Percentiles rank a stretch among this genome's conserved stretches.
These are phyloP conservation scores for Cataglyphis livida DNA, from an alignment of 2,888 invertebrate genomes.

Conservation along the genomic window DNA sequence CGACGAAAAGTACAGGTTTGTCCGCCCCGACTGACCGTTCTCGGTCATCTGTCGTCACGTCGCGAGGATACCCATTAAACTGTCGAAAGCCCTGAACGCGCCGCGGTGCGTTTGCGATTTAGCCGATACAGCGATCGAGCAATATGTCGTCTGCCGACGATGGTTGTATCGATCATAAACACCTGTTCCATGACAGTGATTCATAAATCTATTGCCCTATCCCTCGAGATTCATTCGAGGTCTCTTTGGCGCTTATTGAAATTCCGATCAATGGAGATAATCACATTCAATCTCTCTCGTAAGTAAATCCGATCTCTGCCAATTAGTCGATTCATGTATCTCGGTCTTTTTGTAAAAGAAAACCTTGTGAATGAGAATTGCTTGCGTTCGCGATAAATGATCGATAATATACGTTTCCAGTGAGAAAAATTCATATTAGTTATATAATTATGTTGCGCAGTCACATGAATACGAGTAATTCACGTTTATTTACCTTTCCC, in stretches of 20 bases:
- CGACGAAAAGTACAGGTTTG: constrained; percentile 58
- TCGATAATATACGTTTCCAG: background rate
- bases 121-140: constrained; percentile 20
- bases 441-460: background rate
- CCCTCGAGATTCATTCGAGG: background rate
- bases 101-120: constrained; percentile 43
- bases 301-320: background rate
- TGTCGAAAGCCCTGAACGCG: constrained; percentile 50
- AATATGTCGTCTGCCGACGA: constrained; percentile 41
- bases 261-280: background rate
- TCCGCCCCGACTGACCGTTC: constrained; percentile 27
- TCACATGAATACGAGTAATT: background rate
- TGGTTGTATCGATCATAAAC: constrained; percentile 58
- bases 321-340: constrained; percentile 5
- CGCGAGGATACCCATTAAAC: constrained; percentile 56
- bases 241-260: background rate
- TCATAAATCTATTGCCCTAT: constrained; percentile 36
- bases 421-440: background rate
- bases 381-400: background rate
- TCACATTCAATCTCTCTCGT: background rate
- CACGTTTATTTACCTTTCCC: background rate
- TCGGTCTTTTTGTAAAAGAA: background rate
- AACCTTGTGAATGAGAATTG: background rate
- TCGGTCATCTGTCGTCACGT: constrained; percentile 61
- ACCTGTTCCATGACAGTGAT: constrained; percentile 50